Percentiles rank a stretch among this genome's conserved stretches.
phyloP scores from a whole-genome alignment of 2,797 vertebrate species.

The Lacerta bilineata region DNA sequence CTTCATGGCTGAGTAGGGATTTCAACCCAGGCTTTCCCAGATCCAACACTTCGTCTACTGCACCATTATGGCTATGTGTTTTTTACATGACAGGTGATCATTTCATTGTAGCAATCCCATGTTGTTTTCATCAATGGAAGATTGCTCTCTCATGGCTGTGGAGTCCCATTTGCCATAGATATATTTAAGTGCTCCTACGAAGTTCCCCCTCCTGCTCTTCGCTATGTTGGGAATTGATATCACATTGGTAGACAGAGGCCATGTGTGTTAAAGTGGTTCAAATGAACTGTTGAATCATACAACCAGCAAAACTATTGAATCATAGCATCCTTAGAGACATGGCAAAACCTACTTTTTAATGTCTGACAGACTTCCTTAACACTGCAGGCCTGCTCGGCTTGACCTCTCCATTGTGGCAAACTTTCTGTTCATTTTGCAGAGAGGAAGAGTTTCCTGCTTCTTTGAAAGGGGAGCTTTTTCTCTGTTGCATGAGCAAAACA shows the following conservation, averaged over 20 bases:
- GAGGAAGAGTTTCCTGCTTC: not conserved
- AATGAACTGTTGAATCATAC: slow-evolving; percentile 42
- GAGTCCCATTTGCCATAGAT: slow-evolving; percentile 14
- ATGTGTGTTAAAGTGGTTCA: slow-evolving; percentile 39
- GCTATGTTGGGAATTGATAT: slow-evolving; percentile 48
- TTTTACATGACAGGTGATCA: not conserved
- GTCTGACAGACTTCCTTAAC: slow-evolving; percentile 50
- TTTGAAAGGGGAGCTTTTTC: slow-evolving; percentile 50
- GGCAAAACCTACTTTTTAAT: slow-evolving; percentile 62
- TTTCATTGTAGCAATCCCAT: not conserved
- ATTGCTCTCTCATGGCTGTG: not conserved
- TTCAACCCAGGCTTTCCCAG: not conserved
- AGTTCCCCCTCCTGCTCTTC: slow-evolving; percentile 35
- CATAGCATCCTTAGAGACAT: slow-evolving; percentile 47
- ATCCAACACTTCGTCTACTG: not conserved
- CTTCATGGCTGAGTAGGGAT: not conserved
- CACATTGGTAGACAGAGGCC: slow-evolving; percentile 32
- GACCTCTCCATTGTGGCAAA: slow-evolving; percentile 59
- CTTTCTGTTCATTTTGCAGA: not conserved
- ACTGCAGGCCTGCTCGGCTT: slow-evolving; percentile 55
- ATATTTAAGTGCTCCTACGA: slow-evolving; percentile 49
- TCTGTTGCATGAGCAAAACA: slow-evolving; percentile 46
- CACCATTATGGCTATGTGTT: not conserved
- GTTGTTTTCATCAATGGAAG: slow-evolving; percentile 43
- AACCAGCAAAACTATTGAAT: slow-evolving; percentile 54